phyloP scores from a whole-genome alignment of 2,888 invertebrate genomes.

The Ectemnius continuus region DNA sequence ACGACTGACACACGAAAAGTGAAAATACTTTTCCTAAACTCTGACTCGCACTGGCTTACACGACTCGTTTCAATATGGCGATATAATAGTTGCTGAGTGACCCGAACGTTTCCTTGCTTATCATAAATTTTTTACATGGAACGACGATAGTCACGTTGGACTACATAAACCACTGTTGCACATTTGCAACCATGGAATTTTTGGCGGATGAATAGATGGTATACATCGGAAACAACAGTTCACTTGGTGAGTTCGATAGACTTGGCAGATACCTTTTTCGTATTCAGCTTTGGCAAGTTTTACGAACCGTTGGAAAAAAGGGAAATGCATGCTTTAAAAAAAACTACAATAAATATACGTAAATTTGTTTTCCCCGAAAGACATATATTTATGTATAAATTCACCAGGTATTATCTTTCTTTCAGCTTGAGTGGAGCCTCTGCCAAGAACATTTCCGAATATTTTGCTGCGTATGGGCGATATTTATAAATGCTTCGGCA shows the following conservation, averaged over 20 bases:
- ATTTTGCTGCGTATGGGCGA: conserved; percentile 26
- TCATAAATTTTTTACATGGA: conserved; percentile 52
- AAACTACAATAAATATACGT: no score
- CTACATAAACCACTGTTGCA: conserved; percentile 19
- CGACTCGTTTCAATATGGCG: conserved; percentile 65
- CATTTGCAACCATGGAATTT: conserved; percentile 23
- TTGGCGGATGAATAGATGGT: conserved; percentile 21
- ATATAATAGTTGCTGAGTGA: conserved; percentile 56
- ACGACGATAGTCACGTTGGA: conserved; percentile 26
- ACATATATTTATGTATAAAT: not conserved
- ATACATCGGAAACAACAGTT: conserved; percentile 27
- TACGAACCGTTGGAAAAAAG: no score
- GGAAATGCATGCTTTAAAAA: no score
- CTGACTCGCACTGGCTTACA: no score
- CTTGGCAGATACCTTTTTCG: conserved; percentile 44
- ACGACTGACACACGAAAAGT: conserved; percentile 24
- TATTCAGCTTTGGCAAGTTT: conserved; percentile 42
- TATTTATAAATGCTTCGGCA: conserved; percentile 39
- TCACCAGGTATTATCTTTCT: conserved; percentile 22
- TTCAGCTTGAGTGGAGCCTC: conserved; percentile 34
- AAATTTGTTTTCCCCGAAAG: no score
- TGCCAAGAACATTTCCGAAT: conserved; percentile 42
- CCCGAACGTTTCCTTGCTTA: conserved; percentile 43
- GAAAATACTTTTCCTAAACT: no score
- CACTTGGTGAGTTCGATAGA: conserved; percentile 42